phyloP scores from a whole-genome alignment of 92 coral and sea anemone genomes.

The Pocillopora meandrina region DNA sequence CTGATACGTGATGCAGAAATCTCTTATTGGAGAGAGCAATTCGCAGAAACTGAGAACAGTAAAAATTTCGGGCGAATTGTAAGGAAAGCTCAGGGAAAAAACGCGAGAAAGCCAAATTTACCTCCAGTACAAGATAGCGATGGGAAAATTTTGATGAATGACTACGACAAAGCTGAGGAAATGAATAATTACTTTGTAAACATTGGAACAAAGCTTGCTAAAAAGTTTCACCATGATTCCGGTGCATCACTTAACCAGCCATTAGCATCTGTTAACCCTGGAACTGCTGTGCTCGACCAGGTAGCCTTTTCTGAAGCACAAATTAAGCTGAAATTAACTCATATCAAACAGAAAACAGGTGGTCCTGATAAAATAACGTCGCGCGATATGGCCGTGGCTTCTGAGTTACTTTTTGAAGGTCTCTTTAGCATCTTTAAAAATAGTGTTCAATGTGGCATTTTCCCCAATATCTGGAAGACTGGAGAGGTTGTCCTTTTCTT shows the following conservation, averaged over 20 bases:
- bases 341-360: conserved; percentile 27
- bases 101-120: conserved; percentile 21
- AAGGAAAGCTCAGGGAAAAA: conserved; percentile 23
- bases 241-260: neutral
- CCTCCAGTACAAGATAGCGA: conserved; percentile 38
- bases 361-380: conserved; percentile 38
- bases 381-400: conserved; percentile 39
- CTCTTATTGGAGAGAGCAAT: conserved; percentile 30
- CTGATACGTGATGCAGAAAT: conserved; percentile 26
- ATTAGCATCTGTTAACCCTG: neutral
- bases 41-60: conserved; percentile 21
- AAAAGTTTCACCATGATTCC: conserved; percentile 20
- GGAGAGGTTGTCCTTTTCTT: neutral
- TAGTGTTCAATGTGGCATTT: conserved; percentile 29
- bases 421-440: conserved; percentile 35
- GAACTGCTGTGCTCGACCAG: neutral
- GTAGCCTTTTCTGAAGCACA: conserved; percentile 14
- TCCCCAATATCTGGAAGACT: conserved; percentile 34
- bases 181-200: conserved; percentile 38
- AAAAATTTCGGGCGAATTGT: conserved; percentile 28
- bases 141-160: conserved; percentile 24
- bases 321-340: conserved; percentile 18
- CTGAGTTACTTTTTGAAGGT: conserved; percentile 19
- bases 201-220: conserved; percentile 32
- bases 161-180: conserved; percentile 32